A percentile compares a stretch with the other conserved stretches of the same genome.
Evolutionary conservation across 2,797 vertebrate species (phyloP).

Genomic region (Pampus argenteus): DNA sequence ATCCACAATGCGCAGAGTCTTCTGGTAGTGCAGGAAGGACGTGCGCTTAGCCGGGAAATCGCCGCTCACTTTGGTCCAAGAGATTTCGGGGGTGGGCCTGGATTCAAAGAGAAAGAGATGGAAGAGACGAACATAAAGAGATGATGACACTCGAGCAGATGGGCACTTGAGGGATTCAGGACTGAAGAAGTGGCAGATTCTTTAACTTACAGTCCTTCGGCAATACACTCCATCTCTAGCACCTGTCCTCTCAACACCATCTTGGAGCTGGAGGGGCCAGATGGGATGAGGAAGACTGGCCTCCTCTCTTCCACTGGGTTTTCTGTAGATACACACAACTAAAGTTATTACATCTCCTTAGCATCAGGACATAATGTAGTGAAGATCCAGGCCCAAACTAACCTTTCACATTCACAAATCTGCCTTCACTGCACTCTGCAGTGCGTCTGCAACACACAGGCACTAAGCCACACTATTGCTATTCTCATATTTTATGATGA

Average conservation of each 20-base stretch:
- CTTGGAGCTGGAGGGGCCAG: slow-evolving; percentile 88
- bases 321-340: slow-evolving; percentile 80
- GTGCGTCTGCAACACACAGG: not conserved
- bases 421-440: not conserved
- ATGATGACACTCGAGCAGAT: slow-evolving; percentile 35
- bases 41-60: slow-evolving; percentile 88
- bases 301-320: slow-evolving; percentile 87
- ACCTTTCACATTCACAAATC: slow-evolving; percentile 21
- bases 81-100: slow-evolving; percentile 93
- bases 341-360: slow-evolving; percentile 18
- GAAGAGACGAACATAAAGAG: not conserved
- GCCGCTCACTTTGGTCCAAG: slow-evolving; percentile 93
- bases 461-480: slow-evolving; percentile 30
- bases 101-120: slow-evolving; percentile 1
- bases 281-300: slow-evolving; percentile 91
- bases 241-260: slow-evolving; percentile 92
- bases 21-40: slow-evolving; percentile 90
- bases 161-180: slow-evolving; percentile 25
- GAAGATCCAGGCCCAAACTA: slow-evolving; percentile 11
- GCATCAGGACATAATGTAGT: slow-evolving; percentile 32
- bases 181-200: slow-evolving; percentile 17
- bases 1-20: slow-evolving; percentile 91
- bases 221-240: slow-evolving; percentile 95
- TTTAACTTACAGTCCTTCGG: slow-evolving; percentile 94
- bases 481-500: slow-evolving; percentile 44